Conservation (phyloP, 2,113 vertebrate species). For the Uria aalge region DNA sequence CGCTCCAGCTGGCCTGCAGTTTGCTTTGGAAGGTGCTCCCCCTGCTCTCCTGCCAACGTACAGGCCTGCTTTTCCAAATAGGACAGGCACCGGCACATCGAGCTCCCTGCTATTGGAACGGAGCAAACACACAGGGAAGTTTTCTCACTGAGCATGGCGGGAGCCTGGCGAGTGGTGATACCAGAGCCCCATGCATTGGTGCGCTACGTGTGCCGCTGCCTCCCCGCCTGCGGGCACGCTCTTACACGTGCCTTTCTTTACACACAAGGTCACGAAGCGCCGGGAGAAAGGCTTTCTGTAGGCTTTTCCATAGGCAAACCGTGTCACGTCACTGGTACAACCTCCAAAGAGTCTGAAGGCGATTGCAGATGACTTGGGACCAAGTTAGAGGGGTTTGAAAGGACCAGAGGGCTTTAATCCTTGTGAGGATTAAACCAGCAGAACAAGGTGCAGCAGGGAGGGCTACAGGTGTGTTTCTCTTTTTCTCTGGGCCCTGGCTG, state of each 20-base stretch:
- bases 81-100: accelerated
- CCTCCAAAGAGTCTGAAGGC: accelerated
- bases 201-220: accelerated
- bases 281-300: neutral
- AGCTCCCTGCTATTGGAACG: accelerated
- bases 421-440: accelerated
- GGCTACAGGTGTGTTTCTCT: accelerated
- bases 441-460: neutral
- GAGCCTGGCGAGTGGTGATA: neutral
- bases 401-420: neutral
- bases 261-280: accelerated
- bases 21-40: neutral
- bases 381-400: accelerated
- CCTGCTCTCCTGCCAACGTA: neutral
- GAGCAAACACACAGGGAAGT: accelerated
- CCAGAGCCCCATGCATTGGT: neutral
- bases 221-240: accelerated
- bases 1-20: neutral
- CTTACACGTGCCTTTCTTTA: too few species aligned
- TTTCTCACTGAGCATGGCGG: accelerated
- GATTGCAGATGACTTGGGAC: neutral
- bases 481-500: accelerated
- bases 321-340: accelerated
- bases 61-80: neutral
- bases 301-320: neutral